These are phyloP conservation scores for Galagoides demidoff DNA, from an alignment of 2,797 vertebrate genomes.

Conservation along the genomic window DNA sequence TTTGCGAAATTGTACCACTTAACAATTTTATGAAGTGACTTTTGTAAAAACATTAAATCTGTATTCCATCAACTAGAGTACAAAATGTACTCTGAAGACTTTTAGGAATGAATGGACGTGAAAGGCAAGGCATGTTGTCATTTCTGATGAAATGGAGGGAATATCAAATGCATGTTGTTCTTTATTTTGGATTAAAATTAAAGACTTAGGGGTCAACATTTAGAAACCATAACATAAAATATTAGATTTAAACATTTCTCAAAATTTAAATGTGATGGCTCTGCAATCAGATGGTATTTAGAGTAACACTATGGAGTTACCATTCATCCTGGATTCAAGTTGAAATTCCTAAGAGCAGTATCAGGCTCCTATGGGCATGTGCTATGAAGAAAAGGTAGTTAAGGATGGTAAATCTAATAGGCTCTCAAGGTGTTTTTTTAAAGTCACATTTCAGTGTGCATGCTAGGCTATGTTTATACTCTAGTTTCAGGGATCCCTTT, in stretches of 20 bases:
- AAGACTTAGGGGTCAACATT: background rate
- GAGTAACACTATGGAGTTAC: background rate
- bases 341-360: conserved; percentile 2
- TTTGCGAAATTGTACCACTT: conserved; percentile 68
- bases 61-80: conserved; percentile 51
- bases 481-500: background rate
- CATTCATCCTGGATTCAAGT: background rate
- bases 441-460: background rate
- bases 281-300: background rate
- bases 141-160: conserved; percentile 28
- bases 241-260: conserved; percentile 27
- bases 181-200: conserved; percentile 52
- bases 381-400: background rate
- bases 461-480: conserved; percentile 21
- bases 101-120: conserved; percentile 56
- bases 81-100: conserved; percentile 53
- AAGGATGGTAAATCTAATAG: background rate
- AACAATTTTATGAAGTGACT: conserved; percentile 55
- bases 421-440: background rate
- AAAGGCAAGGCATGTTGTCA: background rate
- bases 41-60: conserved; percentile 58
- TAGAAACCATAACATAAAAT: conserved; percentile 26
- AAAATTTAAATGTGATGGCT: background rate
- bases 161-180: conserved; percentile 6
- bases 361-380: background rate